These are phyloP conservation scores for Nanger granti DNA, from an alignment of 2,113 vertebrate species.

Conservation along the genomic window DNA sequence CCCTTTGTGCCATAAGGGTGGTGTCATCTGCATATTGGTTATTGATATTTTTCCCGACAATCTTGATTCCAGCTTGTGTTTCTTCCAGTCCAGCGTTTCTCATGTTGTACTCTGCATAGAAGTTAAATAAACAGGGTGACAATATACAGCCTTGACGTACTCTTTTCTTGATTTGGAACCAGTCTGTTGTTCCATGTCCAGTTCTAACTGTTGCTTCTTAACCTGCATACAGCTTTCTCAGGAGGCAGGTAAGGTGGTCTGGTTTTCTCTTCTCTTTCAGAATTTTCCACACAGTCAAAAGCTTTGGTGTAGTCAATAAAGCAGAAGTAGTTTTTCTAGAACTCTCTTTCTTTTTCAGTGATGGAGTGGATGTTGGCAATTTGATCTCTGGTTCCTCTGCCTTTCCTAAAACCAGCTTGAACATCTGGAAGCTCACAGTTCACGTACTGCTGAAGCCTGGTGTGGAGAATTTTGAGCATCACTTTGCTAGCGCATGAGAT, in stretches of 20 bases:
- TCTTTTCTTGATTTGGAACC: not conserved
- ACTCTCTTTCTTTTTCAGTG: not conserved
- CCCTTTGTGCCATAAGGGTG: not conserved
- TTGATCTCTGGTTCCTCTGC: not conserved
- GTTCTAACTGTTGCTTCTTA: not conserved
- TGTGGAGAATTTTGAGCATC: not conserved
- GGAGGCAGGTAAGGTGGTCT: not conserved
- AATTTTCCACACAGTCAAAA: not conserved
- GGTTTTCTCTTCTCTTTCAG: not conserved
- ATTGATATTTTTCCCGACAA: not conserved
- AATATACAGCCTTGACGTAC: not conserved
- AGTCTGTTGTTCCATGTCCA: not conserved
- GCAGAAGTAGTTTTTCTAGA: not conserved
- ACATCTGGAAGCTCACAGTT: not conserved
- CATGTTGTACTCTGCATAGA: not conserved
- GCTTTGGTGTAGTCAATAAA: not conserved
- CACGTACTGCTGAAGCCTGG: fast-evolving
- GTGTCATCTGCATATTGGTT: not conserved
- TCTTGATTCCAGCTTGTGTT: not conserved
- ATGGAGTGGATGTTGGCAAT: not conserved
- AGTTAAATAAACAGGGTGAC: not conserved
- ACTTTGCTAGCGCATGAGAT: not conserved
- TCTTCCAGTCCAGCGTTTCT: not conserved
- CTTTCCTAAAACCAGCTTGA: not conserved
- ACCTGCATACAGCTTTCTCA: not conserved